Percentiles rank a stretch among this genome's conserved stretches.
Evolutionary conservation across 2,888 invertebrate genomes (phyloP).

Genomic region (Helicoverpa assulta): DNA sequence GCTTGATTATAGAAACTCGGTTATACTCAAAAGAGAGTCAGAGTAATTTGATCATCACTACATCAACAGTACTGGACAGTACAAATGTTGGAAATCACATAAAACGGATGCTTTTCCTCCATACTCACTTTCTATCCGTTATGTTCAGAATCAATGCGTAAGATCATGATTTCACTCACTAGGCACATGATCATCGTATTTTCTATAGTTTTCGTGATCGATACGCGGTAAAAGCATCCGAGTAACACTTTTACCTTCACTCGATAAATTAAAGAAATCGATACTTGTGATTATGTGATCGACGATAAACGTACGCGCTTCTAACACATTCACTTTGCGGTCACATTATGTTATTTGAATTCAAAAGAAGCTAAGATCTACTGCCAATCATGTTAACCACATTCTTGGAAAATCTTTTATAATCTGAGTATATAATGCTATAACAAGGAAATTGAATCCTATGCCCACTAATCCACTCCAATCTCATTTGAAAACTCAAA

Average conservation of each 20-base stretch:
- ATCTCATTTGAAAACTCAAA: neutral
- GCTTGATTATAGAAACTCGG: neutral
- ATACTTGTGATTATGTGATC: conserved; percentile 46
- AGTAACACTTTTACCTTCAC: conserved; percentile 53
- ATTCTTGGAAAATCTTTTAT: no score
- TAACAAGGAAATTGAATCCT: neutral
- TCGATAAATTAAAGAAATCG: conserved; percentile 55
- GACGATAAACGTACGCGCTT: conserved; percentile 12
- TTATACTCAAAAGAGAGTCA: conserved; percentile 1
- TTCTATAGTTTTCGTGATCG: conserved; percentile 59
- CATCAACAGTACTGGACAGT: conserved; percentile 10
- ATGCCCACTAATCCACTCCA: neutral
- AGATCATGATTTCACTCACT: conserved; percentile 56
- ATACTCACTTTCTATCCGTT: conserved; percentile 55
- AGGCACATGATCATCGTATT: conserved; percentile 40
- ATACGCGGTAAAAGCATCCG: conserved; percentile 33
- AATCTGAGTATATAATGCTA: neutral
- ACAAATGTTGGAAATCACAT: conserved; percentile 29
- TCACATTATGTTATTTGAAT: conserved; percentile 18
- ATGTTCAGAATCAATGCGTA: conserved; percentile 36
- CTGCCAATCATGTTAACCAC: neutral
- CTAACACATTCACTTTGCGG: conserved; percentile 40
- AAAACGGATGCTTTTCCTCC: conserved; percentile 38
- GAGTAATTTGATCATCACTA: neutral
- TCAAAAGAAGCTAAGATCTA: neutral